phyloP scores from a whole-genome alignment of 2,888 invertebrate species.

The Hoplodrina blanda region DNA sequence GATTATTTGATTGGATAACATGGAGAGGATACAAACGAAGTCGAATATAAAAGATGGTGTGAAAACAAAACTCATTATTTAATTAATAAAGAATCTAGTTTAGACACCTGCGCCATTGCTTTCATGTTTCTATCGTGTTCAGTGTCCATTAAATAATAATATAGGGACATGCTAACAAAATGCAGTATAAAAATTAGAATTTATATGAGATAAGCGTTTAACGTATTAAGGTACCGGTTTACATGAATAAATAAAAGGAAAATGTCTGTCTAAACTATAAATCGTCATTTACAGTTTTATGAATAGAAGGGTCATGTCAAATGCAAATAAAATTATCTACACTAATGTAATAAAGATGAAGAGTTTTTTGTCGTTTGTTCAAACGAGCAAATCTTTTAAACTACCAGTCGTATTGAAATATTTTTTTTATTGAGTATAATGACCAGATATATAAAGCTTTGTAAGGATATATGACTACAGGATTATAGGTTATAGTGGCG shows the following conservation, averaged over 20 bases:
- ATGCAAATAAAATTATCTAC: slow-evolving; percentile 35
- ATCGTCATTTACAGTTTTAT: slow-evolving; percentile 31
- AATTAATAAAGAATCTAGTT: slow-evolving; percentile 10
- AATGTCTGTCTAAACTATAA: slow-evolving; percentile 18
- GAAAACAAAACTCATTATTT: slow-evolving; percentile 11
- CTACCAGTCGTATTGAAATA: too few species aligned
- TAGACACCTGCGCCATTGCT: slow-evolving; percentile 18
- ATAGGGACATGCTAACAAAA: slow-evolving; percentile 31
- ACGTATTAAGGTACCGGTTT: slow-evolving; percentile 25
- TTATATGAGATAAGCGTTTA: slow-evolving; percentile 20
- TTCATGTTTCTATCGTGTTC: slow-evolving; percentile 37
- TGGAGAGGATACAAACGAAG: slow-evolving; percentile 3
- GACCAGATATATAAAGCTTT: too few species aligned
- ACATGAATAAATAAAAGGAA: slow-evolving; percentile 17
- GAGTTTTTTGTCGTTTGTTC: too few species aligned
- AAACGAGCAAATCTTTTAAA: too few species aligned
- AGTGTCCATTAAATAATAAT: slow-evolving; percentile 42
- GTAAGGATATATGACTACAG: too few species aligned
- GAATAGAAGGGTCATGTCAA: slow-evolving; percentile 7
- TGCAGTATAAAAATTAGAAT: slow-evolving; percentile 25
- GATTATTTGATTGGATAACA: background rate
- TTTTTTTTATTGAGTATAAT: too few species aligned
- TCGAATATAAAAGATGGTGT: background rate
- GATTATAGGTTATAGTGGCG: too few species aligned
- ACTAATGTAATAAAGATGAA: too few species aligned